Conservation (phyloP, 2,113 vertebrate genomes). For the Ptyas mucosa region DNA sequence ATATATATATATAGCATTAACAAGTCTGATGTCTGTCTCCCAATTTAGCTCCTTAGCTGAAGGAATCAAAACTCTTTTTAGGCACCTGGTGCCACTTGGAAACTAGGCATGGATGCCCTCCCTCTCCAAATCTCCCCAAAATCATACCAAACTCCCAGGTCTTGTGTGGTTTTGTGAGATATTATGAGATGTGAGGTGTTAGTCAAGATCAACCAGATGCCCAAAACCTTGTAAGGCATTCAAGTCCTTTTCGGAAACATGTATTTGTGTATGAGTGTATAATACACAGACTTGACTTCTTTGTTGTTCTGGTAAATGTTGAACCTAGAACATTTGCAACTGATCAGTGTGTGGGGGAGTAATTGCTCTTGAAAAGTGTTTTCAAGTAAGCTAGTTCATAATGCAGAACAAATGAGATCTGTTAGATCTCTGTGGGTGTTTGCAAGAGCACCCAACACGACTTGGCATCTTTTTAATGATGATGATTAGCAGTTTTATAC, state of each 20-base stretch:
- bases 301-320: constrained; percentile 35
- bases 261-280: neutral
- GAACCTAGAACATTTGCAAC: constrained; percentile 25
- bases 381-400: constrained; percentile 49
- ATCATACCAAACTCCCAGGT: neutral
- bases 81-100: neutral
- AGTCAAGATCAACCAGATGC: neutral
- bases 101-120: neutral
- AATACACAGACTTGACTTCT: constrained; percentile 10
- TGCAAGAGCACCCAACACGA: constrained; percentile 1
- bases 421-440: constrained; percentile 27
- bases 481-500: constrained; percentile 26
- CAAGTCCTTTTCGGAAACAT: neutral
- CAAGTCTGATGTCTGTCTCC: neutral
- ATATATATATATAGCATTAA: no score
- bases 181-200: neutral
- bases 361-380: constrained; percentile 49
- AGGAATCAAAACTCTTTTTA: neutral
- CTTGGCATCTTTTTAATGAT: constrained; percentile 35
- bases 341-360: neutral
- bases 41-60: neutral
- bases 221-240: neutral
- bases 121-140: neutral
- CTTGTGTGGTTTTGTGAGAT: neutral
- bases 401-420: constrained; percentile 21